phyloP scores from a whole-genome alignment of 2,797 vertebrate genomes.

The Kryptopterus vitreolus region DNA sequence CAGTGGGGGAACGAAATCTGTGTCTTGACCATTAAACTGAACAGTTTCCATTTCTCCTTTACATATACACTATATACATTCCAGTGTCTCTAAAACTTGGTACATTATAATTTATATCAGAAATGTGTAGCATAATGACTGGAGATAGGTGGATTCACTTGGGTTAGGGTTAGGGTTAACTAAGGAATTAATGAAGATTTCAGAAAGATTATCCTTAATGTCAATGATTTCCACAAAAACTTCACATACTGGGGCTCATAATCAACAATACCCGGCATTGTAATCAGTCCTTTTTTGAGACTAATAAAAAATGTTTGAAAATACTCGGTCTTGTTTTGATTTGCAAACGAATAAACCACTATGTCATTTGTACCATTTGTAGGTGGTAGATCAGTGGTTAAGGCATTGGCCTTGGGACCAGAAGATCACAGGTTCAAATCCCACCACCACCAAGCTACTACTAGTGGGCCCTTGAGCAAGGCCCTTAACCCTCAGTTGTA shows the following conservation, averaged over 20 bases:
- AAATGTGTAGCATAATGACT: slow-evolving; percentile 66
- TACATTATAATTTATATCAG: slow-evolving; percentile 69
- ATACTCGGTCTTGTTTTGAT: slow-evolving; percentile 57
- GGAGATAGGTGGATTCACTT: slow-evolving; percentile 66
- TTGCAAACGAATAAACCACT: slow-evolving; percentile 58
- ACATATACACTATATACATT: too few relatives aligned
- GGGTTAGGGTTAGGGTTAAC: too few relatives aligned
- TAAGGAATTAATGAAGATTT: slow-evolving; percentile 63
- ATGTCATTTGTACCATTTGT: slow-evolving; percentile 65
- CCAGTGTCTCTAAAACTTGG: slow-evolving; percentile 47
- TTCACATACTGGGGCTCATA: slow-evolving; percentile 61
- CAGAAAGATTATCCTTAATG: slow-evolving; percentile 67
- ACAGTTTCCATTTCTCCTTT: slow-evolving; percentile 55
- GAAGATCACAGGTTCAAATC: too few relatives aligned
- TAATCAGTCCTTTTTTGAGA: slow-evolving; percentile 53
- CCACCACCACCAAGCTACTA: too few relatives aligned
- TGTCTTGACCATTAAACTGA: slow-evolving; percentile 57
- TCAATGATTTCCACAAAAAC: slow-evolving; percentile 66
- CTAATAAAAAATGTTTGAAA: slow-evolving; percentile 58
- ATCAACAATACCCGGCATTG: slow-evolving; percentile 59
- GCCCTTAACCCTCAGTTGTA: too few relatives aligned
- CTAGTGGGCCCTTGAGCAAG: too few relatives aligned
- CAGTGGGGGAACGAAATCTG: slow-evolving; percentile 56
- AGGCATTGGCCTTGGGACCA: too few relatives aligned
- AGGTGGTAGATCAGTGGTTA: too few relatives aligned